Evolutionary conservation across 2,113 vertebrate genomes (phyloP), one percentile per base, ranked within the genome.

Genomic region (Onychostoma macrolepis): DNA sequence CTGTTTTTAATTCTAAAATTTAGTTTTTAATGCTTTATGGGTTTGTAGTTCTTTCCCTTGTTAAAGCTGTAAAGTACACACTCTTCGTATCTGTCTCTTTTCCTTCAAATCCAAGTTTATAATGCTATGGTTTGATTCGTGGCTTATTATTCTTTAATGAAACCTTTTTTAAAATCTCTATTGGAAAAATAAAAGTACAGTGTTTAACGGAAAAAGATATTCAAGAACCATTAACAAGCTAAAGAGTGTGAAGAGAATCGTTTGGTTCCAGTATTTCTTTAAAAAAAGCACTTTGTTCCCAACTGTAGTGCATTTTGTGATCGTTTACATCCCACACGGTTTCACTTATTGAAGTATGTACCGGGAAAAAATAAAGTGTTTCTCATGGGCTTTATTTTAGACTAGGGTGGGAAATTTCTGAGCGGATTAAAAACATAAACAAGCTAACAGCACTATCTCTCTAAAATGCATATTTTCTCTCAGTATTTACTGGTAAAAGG

Each of bases 351-450:
- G n/a, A 67, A 45, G 80, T 67, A 82, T 81, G 33, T 82, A 30
- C 38, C 30, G 48, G 56, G 24, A 53, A 43, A 61, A 45, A 82
- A 43, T 4, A 82, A 48, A 28, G 21, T 26, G 50, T 80, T 80
- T 80, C 53, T 80, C 53, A 41, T 45, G 61, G 58, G n/a, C 48
- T 65, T 43, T 67, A 48, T 82, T 48, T 82, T 67, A 82, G 80
- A 45, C 17, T 21, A 53, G 45, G 75, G 45, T 53, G 45, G 76
- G 58, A 82, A 48, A 67, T 82, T 24, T 82, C 36, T 48, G 5
- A 67, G 21, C 26, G 21, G 61, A 82, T 45, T 82, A 21, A 45
- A 82, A 67, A 67, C 56, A 65, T 15, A 79, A 79, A 58, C 24
- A 80, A 63, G 6, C 24, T n/a, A 63, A 26, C 21, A 9, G 53